A percentile compares a stretch with the other conserved stretches of the same genome.
These are phyloP conservation scores for Lasioglossum pauxillum DNA, from an alignment of 2,888 invertebrate species.

Conservation along the genomic window DNA sequence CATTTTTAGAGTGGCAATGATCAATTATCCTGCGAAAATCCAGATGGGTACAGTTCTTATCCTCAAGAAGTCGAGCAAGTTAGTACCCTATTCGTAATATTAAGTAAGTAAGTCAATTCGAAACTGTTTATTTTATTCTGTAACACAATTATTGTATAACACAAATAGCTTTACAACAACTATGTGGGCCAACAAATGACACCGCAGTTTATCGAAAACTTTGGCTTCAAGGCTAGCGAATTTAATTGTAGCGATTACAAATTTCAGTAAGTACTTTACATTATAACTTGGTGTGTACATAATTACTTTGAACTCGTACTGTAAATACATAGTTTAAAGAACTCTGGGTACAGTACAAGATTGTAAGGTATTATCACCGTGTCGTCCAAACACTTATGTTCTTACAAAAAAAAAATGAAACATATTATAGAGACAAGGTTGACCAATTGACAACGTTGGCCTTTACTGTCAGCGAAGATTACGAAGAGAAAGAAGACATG, in stretches of 20 bases:
- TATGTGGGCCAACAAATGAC: constrained; percentile 88
- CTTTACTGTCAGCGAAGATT: constrained; percentile 85
- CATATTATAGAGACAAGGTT: constrained; percentile 79
- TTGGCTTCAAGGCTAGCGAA: constrained; percentile 88
- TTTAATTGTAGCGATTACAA: constrained; percentile 87
- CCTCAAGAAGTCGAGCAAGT: constrained; percentile 65
- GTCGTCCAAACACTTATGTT: constrained; percentile 18
- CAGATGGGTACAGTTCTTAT: constrained; percentile 74
- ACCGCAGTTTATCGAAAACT: constrained; percentile 87
- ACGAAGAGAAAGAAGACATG: constrained; percentile 85
- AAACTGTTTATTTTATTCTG: constrained; percentile 4
- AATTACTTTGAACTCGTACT: not conserved
- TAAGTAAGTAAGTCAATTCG: not conserved
- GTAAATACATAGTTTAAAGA: constrained; percentile 4
- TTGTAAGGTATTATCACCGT: constrained; percentile 28
- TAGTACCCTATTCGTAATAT: constrained; percentile 23
- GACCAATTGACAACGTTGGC: constrained; percentile 82
- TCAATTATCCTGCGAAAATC: constrained; percentile 72
- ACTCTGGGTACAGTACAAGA: constrained; percentile 15
- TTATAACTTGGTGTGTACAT: not conserved
- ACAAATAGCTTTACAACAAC: constrained; percentile 79
- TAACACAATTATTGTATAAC: constrained; percentile 20
- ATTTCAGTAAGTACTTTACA: constrained; percentile 84
- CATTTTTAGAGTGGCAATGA: constrained; percentile 70
- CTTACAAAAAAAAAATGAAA: constrained; percentile 28